Evolutionary conservation across 2,113 vertebrate genomes (phyloP).

Genomic region (Prionailurus bengalensis): DNA sequence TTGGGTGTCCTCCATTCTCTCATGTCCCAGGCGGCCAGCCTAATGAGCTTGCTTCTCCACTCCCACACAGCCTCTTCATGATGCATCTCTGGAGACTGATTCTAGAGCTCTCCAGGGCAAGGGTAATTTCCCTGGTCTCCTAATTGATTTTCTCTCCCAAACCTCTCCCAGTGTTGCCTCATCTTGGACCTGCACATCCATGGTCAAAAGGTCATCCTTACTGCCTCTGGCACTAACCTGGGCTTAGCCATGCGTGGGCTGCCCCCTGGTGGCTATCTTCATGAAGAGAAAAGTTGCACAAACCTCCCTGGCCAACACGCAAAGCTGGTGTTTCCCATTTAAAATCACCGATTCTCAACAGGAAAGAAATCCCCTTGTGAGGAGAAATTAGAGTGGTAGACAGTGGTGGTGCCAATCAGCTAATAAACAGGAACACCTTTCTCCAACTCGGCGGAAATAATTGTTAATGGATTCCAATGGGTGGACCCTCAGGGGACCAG

Average conservation of each 20-base stretch:
- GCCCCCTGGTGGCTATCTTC: background rate
- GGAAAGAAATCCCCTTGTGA: background rate
- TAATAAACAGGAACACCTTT: background rate
- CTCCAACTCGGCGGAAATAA: background rate
- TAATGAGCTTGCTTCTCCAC: background rate
- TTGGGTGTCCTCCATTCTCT: background rate
- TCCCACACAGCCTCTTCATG: background rate
- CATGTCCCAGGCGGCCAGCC: rapidly evolving
- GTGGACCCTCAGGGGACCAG: background rate
- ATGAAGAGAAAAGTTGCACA: background rate
- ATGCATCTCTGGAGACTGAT: background rate
- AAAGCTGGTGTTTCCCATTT: background rate
- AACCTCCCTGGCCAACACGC: background rate
- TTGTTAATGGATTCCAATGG: background rate
- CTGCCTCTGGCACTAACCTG: background rate
- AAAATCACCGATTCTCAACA: background rate
- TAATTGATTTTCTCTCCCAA: background rate
- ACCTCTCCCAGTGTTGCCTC: background rate
- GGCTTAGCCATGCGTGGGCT: background rate
- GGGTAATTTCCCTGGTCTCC: background rate
- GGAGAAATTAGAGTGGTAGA: background rate
- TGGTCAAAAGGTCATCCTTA: too few relatives aligned
- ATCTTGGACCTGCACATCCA: too few relatives aligned
- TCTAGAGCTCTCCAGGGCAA: background rate
- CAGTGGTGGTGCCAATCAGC: background rate